Conservation (phyloP, 2,797 vertebrate species). For the Triplophysa bombifrons region DNA sequence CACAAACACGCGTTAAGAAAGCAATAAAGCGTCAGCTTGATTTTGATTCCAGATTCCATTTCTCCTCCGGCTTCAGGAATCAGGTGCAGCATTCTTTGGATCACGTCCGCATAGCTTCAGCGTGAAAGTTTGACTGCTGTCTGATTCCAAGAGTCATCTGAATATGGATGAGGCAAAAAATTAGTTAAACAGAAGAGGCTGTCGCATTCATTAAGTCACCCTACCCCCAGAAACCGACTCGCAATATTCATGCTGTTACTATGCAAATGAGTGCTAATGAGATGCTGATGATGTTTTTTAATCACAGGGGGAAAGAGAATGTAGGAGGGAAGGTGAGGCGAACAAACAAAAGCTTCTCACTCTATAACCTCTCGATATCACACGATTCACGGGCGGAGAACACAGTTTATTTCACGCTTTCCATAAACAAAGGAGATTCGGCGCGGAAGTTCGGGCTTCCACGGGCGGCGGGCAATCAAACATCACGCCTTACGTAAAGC, state of each 20-base stretch:
- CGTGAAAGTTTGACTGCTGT: conserved; percentile 75
- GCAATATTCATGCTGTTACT: conserved; percentile 89
- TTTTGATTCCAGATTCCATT: not conserved
- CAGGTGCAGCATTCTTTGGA: conserved; percentile 62
- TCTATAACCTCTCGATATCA: conserved; percentile 43
- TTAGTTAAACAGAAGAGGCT: conserved; percentile 85
- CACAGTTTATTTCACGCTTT: conserved; percentile 21
- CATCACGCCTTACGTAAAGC: conserved; percentile 20
- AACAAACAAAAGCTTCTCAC: conserved; percentile 52
- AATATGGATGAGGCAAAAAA: conserved; percentile 86
- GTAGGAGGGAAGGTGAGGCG: conserved; percentile 44
- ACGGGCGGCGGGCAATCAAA: conserved; percentile 1
- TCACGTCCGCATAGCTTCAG: conserved; percentile 69
- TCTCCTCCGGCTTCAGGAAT: conserved; percentile 41
- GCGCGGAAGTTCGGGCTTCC: not conserved
- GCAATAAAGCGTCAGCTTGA: conserved; percentile 1
- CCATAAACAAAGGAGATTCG: conserved; percentile 10
- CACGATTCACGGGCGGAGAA: conserved; percentile 44
- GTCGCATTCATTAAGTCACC: conserved; percentile 85
- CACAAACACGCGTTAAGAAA: not conserved
- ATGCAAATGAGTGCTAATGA: conserved; percentile 83
- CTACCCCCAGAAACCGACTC: conserved; percentile 83
- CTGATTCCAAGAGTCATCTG: conserved; percentile 79
- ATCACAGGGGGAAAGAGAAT: conserved; percentile 57
- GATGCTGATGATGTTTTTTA: conserved; percentile 69